Evolutionary conservation across 2,113 vertebrate species (phyloP).

Genomic region (Anguilla rostrata): DNA sequence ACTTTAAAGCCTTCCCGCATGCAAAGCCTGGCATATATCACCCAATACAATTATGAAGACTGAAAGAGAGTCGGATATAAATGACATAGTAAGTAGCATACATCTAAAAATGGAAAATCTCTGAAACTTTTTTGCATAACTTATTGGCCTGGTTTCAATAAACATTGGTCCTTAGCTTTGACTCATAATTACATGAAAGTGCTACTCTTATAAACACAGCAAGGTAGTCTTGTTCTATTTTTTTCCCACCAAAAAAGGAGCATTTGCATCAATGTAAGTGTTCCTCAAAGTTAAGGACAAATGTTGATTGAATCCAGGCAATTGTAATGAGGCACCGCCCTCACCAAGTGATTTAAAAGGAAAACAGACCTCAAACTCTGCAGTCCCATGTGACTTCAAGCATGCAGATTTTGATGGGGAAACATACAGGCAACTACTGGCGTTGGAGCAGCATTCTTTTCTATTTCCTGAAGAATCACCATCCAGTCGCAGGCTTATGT

Average conservation of each 20-base stretch:
- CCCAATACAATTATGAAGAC: neutral
- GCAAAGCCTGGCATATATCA: neutral
- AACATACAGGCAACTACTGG: neutral
- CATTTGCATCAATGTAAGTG: neutral
- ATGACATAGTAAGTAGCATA: neutral
- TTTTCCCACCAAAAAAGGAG: neutral
- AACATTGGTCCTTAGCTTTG: neutral
- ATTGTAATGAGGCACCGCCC: neutral
- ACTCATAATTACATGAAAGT: neutral
- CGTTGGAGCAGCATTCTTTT: neutral
- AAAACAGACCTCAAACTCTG: neutral
- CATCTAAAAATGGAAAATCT: neutral
- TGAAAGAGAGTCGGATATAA: neutral
- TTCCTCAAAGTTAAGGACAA: neutral
- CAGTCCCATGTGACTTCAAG: neutral
- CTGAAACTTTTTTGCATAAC: neutral
- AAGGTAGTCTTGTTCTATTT: neutral
- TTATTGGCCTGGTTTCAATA: neutral
- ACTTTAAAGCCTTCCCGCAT: neutral
- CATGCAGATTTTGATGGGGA: neutral
- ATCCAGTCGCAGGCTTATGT: neutral
- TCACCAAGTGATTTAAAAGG: neutral
- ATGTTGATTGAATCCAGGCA: neutral
- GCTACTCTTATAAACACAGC: neutral
- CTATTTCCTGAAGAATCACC: neutral